Evolutionary conservation across 2,797 vertebrate species (phyloP), one percentile per base, ranked within the genome.

Genomic region (Echeneis naucrates): DNA sequence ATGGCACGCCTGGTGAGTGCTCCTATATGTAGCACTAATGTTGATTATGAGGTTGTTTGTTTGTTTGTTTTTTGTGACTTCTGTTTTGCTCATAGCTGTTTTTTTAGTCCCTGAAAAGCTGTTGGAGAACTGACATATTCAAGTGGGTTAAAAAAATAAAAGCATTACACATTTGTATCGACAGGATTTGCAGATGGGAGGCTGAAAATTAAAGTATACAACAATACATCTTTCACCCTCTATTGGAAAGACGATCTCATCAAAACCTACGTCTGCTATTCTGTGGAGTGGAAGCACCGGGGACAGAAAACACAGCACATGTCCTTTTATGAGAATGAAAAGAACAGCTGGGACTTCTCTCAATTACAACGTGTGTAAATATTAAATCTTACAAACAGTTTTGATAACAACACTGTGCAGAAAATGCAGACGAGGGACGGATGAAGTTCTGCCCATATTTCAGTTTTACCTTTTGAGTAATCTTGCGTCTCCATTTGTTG

Each of bases 281-380:
- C 91, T 5, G 90, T 93, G 73, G 96, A 96, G 82, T 96, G 95
- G 96, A 89, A 88, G 63, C 54, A 13, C 30, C 84, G n/a, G 1
- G 80, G 63, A 11, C 69, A 77, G 1, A 69, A 51, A 42, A 12
- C 53, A 1, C 2, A 3, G 0, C 35, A 72, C 56, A 44, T 0
- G 59, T 77, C 92, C 7, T 94, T 95, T 57, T 84, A 80, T 53
- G 19, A 70, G 35, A 8, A 73, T 0, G 2, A 1, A 30, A 1
- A 63, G 1, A 70, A 68, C 78, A 12, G 33, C 2, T 63, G 51
- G 52, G 74, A 51, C 4, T 30, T 92, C 1, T 26, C 51, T 19
- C 2, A 17, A 70, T 32, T 87, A 71, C 4, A 32, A 64, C 87
- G 92, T 93, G 35, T 0, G 78, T 55, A 37, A 8, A 50, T 6